Evolutionary conservation across 2,888 invertebrate genomes (phyloP).

Genomic region (Mimas tiliae): DNA sequence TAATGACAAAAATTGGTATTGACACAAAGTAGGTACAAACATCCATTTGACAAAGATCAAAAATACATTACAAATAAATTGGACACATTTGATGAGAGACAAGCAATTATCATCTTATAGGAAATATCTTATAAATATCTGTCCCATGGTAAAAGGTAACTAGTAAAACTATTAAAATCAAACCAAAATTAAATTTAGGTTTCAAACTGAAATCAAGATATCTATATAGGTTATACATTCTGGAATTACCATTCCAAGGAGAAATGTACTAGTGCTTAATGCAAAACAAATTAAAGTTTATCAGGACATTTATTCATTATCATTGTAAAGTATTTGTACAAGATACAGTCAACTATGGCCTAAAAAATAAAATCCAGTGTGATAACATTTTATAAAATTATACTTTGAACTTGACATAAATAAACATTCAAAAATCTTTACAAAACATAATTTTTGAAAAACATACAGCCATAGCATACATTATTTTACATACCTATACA

Average conservation of each 20-base stretch:
- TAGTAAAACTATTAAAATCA: no score
- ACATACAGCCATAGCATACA: no score
- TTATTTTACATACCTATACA: no score
- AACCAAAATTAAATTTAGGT: neutral
- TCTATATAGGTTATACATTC: neutral
- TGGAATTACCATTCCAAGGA: neutral
- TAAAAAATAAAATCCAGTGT: conserved; percentile 6
- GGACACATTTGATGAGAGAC: no score
- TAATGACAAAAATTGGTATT: no score
- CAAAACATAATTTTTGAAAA: no score
- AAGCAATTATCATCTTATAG: no score
- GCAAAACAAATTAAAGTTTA: conserved; percentile 29
- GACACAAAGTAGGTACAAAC: no score
- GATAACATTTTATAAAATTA: conserved; percentile 1
- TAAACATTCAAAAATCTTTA: neutral
- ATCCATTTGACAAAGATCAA: no score
- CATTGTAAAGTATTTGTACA: conserved; percentile 24
- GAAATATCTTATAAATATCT: no score
- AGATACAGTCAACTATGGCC: conserved; percentile 21
- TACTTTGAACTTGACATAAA: neutral
- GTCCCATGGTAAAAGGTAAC: no score
- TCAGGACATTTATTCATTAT: conserved; percentile 4
- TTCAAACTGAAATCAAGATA: neutral
- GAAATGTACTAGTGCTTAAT: conserved; percentile 21
- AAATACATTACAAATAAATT: no score